Conservation (phyloP, 2,888 invertebrate species). For the Aricia artaxerxes region DNA sequence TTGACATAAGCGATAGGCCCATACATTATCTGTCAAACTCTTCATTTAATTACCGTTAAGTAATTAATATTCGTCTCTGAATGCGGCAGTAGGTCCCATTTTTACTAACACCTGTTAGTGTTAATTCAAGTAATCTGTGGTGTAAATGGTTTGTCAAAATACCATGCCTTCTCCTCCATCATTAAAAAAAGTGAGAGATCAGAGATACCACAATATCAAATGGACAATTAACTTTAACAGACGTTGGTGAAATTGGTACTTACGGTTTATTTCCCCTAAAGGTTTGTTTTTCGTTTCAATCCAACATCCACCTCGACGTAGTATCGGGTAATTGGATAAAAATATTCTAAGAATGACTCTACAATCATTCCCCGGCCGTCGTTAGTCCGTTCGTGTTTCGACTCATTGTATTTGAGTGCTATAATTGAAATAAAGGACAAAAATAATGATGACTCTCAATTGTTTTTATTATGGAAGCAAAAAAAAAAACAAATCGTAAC, state of each 20-base stretch:
- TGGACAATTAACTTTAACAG: not conserved
- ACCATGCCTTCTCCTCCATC: not conserved
- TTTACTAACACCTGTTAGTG: no score
- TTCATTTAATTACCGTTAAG: no score
- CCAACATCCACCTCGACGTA: not conserved
- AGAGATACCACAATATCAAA: not conserved
- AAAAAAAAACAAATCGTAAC: constrained; percentile 15
- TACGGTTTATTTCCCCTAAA: not conserved
- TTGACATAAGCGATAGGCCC: no score
- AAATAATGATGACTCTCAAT: constrained; percentile 3
- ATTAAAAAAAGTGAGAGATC: not conserved
- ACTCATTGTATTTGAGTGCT: constrained; percentile 18
- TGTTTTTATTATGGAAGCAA: constrained; percentile 1
- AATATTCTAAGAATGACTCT: constrained; percentile 16
- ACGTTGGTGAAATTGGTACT: not conserved
- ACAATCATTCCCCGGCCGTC: constrained; percentile 19
- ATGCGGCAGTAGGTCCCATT: no score
- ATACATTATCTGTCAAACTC: no score
- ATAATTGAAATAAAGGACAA: constrained; percentile 29
- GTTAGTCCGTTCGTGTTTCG: constrained; percentile 14
- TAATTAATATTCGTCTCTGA: no score
- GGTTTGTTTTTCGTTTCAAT: not conserved
- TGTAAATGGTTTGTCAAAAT: not conserved
- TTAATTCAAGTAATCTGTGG: no score
- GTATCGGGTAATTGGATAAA: not conserved